These are phyloP conservation scores for Balearica regulorum DNA, from an alignment of 2,797 vertebrate species.

Conservation along the genomic window DNA sequence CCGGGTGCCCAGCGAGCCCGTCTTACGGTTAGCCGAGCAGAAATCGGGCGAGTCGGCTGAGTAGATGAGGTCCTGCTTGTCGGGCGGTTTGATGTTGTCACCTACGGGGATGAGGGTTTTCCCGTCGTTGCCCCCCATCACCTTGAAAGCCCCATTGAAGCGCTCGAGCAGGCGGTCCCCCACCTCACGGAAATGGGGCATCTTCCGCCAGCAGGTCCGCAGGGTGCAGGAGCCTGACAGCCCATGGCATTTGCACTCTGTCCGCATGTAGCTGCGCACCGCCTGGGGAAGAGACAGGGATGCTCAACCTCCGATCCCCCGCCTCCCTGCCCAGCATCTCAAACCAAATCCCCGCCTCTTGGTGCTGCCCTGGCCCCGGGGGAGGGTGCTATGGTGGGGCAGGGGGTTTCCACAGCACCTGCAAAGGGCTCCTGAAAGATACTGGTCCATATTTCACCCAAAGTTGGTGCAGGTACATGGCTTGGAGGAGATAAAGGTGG, in stretches of 20 bases:
- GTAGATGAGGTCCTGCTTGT: constrained; percentile 94
- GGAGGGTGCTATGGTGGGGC: neutral
- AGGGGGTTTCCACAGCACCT: neutral
- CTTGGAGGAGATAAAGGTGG: neutral
- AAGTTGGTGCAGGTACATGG: neutral
- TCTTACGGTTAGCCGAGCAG: constrained; percentile 93
- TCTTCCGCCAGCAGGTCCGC: constrained; percentile 97
- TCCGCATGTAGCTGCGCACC: constrained; percentile 94
- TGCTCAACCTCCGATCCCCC: neutral
- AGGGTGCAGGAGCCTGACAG: constrained; percentile 95
- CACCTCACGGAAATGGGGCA: constrained; percentile 95
- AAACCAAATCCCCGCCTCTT: neutral
- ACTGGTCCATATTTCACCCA: neutral
- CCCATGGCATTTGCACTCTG: constrained; percentile 97
- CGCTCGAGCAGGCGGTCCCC: constrained; percentile 91
- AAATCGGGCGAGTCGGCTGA: constrained; percentile 96
- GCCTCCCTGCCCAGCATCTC: neutral
- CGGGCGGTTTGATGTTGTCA: constrained; percentile 92
- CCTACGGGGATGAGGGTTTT: constrained; percentile 94
- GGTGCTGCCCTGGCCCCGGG: neutral
- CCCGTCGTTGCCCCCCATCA: constrained; percentile 97
- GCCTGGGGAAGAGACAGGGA: constrained; percentile 73
- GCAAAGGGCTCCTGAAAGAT: neutral
- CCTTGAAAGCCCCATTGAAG: constrained; percentile 95
- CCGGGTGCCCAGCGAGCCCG: constrained; percentile 90